Conservation (phyloP, 1,140 invertebrate genomes). For the Caenorhabditis brenneri region DNA sequence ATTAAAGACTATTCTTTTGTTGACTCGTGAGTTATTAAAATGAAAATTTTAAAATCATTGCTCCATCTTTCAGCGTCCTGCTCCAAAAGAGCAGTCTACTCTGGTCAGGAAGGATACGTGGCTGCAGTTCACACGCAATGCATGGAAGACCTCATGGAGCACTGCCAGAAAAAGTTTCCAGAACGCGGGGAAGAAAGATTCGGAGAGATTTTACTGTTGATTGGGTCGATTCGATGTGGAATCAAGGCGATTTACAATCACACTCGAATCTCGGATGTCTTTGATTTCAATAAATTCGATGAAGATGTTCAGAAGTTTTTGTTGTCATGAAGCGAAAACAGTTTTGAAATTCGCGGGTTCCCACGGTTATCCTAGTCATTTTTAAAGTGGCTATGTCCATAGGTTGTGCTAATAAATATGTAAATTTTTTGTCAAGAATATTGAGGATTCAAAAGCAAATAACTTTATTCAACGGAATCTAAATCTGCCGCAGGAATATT, state of each 20-base stretch:
- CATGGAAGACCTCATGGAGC: slow-evolving; percentile 2
- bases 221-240: slow-evolving; percentile 1
- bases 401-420: too few species aligned
- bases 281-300: slow-evolving; percentile 24
- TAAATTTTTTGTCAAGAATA: too few species aligned
- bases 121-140: background rate
- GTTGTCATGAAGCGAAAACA: background rate
- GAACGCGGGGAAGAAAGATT: background rate
- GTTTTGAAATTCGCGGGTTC: too few species aligned
- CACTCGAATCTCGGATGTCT: slow-evolving; percentile 37
- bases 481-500: too few species aligned
- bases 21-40: slow-evolving; percentile 44
- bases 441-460: too few species aligned
- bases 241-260: slow-evolving; percentile 26
- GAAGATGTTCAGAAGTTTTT: background rate
- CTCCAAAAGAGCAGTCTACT: background rate
- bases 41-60: too few species aligned
- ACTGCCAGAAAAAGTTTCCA: background rate
- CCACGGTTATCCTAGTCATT: too few species aligned
- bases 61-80: background rate
- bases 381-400: too few species aligned
- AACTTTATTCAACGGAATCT: too few species aligned
- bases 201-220: slow-evolving; percentile 25
- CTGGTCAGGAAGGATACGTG: background rate
- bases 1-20: slow-evolving; percentile 30